phyloP scores from a whole-genome alignment of 2,888 invertebrate genomes.

The Drosophila nr. perissopoda region DNA sequence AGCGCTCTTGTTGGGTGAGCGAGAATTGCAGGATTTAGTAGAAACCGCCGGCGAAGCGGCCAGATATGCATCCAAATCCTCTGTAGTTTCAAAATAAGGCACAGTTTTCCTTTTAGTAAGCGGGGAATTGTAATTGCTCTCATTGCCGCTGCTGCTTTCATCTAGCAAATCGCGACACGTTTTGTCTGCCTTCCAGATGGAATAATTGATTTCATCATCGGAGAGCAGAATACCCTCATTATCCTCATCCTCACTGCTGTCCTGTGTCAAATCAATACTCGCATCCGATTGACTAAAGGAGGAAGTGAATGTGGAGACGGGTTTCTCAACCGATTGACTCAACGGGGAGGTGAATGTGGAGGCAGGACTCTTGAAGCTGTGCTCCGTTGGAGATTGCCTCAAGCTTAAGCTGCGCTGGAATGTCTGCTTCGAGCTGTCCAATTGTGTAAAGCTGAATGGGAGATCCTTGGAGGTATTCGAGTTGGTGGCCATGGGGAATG shows the following conservation, averaged over 20 bases:
- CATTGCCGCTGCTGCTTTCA: conserved; percentile 15
- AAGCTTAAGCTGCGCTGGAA: conserved; percentile 47
- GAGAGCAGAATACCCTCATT: conserved; percentile 83
- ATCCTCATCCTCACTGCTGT: conserved; percentile 35
- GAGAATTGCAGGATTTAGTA: conserved; percentile 28
- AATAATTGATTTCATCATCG: conserved; percentile 89
- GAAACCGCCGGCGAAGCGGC: conserved; percentile 15
- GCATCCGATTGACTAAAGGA: conserved; percentile 36
- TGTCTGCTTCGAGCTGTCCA: conserved; percentile 33
- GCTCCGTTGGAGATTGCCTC: conserved; percentile 18
- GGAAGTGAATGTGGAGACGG: neutral
- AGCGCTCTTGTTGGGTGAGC: conserved; percentile 64
- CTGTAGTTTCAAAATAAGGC: conserved; percentile 53
- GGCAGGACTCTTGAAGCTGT: conserved; percentile 45
- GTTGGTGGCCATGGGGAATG: conserved; percentile 1
- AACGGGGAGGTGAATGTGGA: neutral
- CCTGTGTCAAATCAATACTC: conserved; percentile 76
- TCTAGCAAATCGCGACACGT: conserved; percentile 22
- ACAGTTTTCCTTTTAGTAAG: conserved; percentile 29
- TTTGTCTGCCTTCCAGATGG: conserved; percentile 85
- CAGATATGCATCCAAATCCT: conserved; percentile 59
- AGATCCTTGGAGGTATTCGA: neutral
- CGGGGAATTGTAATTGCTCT: conserved; percentile 6
- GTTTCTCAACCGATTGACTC: conserved; percentile 23
- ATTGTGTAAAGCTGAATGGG: conserved; percentile 31